Evolutionary conservation across 2,888 invertebrate species (phyloP), one percentile per base, ranked within the genome.

Genomic region (Rhyacophila evoluta): DNA sequence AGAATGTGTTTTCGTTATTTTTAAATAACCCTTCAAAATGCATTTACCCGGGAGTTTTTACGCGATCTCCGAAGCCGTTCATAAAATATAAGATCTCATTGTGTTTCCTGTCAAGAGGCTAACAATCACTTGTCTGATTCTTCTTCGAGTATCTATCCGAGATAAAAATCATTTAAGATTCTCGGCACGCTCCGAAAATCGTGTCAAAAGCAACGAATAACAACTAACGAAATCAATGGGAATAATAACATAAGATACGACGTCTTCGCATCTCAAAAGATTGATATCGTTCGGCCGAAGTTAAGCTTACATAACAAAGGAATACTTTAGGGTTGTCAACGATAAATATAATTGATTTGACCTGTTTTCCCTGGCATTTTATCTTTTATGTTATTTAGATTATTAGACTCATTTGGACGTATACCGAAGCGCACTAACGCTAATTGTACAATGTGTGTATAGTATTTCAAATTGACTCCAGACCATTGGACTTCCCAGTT

Each of bases 111-210:
- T 72, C 77, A 68, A 67, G 36, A 55, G 72, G 72, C 67, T 72
- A 77, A 72, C 77, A 77, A 77, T 77, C 77, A 77, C 72, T 77
- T 77, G 67, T 67, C 73, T n/a, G 73, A 33, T 33, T 33, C 29
- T 29, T 69, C 12, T 10, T 29, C 69, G 12, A 73, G 39, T 12
- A n/a, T 28, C 12, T 12, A 25, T 72, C 25, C 10, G 19, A 25
- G 76, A 76, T 76, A 76, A 41, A 71, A 71, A 76, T 76, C 76
- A 41, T 29, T 27, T 41, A 71, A 72, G 77, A 77, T 72, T 77
- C 77, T 36, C 67, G 36, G 72, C 77, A 77, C 77, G 77, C 67
- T 72, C 68, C 29, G 72, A 69, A 37, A 72, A 77, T 77, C 77
- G 77, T 77, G 77, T 77, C 77, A 77, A 77, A 77, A 67, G 67